Conservation (phyloP, 2,113 vertebrate genomes). For the Colistium nudipinnis region DNA sequence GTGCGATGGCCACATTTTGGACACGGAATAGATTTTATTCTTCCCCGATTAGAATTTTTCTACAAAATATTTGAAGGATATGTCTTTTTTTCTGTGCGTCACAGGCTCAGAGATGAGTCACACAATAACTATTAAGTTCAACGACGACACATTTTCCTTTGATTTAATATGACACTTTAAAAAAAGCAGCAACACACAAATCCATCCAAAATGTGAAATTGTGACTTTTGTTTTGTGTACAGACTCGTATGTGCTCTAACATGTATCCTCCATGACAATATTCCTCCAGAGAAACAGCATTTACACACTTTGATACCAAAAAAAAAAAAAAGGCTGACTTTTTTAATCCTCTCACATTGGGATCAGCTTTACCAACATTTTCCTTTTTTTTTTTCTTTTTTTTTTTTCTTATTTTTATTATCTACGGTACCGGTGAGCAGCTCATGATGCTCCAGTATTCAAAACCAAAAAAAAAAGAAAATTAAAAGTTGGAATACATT, state of each 20-base stretch:
- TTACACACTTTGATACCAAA: conserved; percentile 94
- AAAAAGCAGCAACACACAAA: conserved; percentile 16
- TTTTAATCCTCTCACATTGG: conserved; percentile 77
- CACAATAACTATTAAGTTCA: background rate
- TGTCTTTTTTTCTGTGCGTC: background rate
- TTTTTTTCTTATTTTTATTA: conserved; percentile 86
- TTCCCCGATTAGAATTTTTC: no score
- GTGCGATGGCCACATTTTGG: no score
- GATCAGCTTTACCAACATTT: conserved; percentile 89
- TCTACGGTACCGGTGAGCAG: conserved; percentile 87
- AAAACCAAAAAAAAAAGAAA: conserved; percentile 84
- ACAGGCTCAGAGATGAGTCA: background rate
- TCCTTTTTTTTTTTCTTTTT: conserved; percentile 81
- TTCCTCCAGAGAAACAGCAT: conserved; percentile 75
- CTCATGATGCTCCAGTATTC: conserved; percentile 86
- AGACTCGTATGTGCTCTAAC: conserved; percentile 51
- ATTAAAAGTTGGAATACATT: conserved; percentile 87
- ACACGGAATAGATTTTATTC: no score
- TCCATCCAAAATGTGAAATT: conserved; percentile 72
- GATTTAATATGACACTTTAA: background rate
- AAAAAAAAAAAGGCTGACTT: conserved; percentile 87
- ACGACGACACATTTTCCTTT: background rate
- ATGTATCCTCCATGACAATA: conserved; percentile 61
- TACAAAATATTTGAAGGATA: no score
- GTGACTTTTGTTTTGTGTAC: conserved; percentile 56